Evolutionary conservation across 2,888 invertebrate genomes (phyloP), one percentile per base, ranked within the genome.

Genomic region (Xylota segnis): DNA sequence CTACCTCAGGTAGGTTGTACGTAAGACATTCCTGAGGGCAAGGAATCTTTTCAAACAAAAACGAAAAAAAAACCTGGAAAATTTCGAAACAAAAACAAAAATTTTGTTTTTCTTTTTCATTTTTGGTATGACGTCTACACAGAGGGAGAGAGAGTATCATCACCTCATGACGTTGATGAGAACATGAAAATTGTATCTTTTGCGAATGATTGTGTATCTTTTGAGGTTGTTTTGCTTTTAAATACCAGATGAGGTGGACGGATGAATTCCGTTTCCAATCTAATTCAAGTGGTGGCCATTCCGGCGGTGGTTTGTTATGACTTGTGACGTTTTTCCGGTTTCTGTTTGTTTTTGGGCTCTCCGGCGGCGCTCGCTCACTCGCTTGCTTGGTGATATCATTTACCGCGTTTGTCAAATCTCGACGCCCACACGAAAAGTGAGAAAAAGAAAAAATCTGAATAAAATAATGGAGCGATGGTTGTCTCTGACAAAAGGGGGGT

Each of bases 401-500:
- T 52, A 50, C 37, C 10, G 27, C 43, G 29, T 61, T 63, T 74
- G 63, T 63, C 63, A 74, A 63, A 54, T 63, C 58, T 16, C 14
- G 58, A 70, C 70, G 47, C 72, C 45, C 40, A 59, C 71, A 23
- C 37, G 47, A 59, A 45, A 14, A 61, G 14, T 9, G 5, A 29
- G 14, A n/a, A 63, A 43, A 27, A 23, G 12, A 43, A 0, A 63
- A 14, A n/a, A 43, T 37, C 37, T 37, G 37, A 37, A 37, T 37
- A 37, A 37, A 37, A 37, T 37, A 37, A 37, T 10, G 37, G 37
- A 10, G 32, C 7, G 9, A 23, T 23, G 32, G 9, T 9, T 32
- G 32, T 32, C 5, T 32, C 5, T 5, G 12, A 10, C 23, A 4
- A 14, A 3, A n/a, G 27, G 23, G 9, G 18, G 2, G 6, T 1